These are phyloP conservation scores for Dermochelys coriacea DNA, from an alignment of 2,797 vertebrate genomes.

Conservation along the genomic window DNA sequence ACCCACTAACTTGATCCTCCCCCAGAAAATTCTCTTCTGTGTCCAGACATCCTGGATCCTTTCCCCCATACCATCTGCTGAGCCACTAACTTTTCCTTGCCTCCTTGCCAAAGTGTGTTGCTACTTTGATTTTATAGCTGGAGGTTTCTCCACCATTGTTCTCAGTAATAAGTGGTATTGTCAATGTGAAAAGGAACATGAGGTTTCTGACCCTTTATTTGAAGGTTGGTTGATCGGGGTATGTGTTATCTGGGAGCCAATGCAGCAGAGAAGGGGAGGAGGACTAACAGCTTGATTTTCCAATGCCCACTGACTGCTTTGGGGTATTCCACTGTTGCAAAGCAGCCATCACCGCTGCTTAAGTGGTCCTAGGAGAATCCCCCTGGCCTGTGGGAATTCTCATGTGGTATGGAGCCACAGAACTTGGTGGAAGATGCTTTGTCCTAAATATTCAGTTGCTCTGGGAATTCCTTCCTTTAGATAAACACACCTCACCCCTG, in stretches of 20 bases:
- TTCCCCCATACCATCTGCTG: neutral
- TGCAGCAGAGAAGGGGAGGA: neutral
- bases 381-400: neutral
- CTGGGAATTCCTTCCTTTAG: neutral
- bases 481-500: neutral
- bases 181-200: conserved; percentile 15
- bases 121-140: neutral
- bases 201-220: conserved; percentile 10
- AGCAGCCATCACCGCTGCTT: neutral
- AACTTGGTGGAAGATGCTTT: neutral
- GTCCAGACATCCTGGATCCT: neutral
- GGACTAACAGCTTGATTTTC: neutral
- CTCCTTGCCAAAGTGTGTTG: neutral
- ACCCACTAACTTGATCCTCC: neutral
- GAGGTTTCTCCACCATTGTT: neutral
- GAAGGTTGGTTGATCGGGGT: neutral
- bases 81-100: too few relatives aligned
- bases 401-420: neutral
- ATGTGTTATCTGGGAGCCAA: neutral
- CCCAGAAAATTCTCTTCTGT: neutral
- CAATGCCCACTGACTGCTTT: neutral
- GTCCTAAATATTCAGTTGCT: neutral
- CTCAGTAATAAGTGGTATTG: neutral
- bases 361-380: neutral
- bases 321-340: neutral